Percentiles rank a stretch among this genome's conserved stretches.
phyloP scores from a whole-genome alignment of 2,888 invertebrate genomes.

The Chrysolina americana region DNA sequence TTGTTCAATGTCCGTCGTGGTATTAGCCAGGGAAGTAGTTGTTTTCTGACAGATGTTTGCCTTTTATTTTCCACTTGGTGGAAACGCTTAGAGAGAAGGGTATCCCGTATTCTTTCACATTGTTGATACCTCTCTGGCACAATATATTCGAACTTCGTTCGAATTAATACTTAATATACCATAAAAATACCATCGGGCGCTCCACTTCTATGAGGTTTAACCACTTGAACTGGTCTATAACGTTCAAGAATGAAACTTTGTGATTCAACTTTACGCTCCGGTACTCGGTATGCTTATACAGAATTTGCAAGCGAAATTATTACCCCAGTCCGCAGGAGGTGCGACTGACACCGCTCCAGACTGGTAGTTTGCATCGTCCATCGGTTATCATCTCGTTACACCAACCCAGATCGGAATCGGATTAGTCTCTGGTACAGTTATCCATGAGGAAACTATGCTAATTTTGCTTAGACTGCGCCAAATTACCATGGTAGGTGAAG shows the following conservation, averaged over 20 bases:
- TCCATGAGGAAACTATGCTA: constrained; percentile 14
- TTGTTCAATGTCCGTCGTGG: no score
- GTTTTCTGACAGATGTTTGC: no score
- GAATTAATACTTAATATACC: no score
- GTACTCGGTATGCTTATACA: not conserved
- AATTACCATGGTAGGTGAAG: not conserved
- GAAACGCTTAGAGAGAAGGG: no score
- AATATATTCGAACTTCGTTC: no score
- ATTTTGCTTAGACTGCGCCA: not conserved
- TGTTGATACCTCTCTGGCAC: no score
- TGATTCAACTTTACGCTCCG: not conserved
- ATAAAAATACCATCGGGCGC: no score
- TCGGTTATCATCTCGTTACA: constrained; percentile 18
- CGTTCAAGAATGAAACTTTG: not conserved
- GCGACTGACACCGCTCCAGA: constrained; percentile 28
- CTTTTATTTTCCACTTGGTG: no score
- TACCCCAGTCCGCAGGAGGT: constrained; percentile 1
- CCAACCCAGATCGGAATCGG: constrained; percentile 10
- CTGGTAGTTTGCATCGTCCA: constrained; percentile 33
- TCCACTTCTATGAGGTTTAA: not conserved
- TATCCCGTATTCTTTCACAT: no score
- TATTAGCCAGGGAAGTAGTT: no score
- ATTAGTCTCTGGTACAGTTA: constrained; percentile 17
- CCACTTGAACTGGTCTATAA: not conserved
- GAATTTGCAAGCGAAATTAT: constrained; percentile 7